These are phyloP conservation scores for Sander vitreus DNA, from an alignment of 2,113 vertebrate species.

Conservation along the genomic window DNA sequence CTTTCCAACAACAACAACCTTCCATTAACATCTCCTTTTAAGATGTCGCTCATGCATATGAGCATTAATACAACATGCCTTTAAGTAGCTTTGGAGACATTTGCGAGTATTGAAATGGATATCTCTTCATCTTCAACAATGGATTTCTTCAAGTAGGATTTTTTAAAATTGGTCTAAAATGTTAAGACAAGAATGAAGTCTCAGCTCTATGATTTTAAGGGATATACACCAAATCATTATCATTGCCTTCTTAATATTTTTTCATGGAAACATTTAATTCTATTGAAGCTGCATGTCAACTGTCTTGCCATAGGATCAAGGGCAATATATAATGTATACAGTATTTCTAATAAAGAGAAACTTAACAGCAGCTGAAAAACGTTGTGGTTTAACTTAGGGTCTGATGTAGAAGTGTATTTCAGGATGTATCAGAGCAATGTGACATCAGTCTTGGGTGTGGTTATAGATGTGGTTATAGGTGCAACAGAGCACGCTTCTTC, in stretches of 20 bases:
- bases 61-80: too few relatives aligned
- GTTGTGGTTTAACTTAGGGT: neutral
- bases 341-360: neutral
- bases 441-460: neutral
- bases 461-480: neutral
- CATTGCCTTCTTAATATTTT: neutral
- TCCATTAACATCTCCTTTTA: too few relatives aligned
- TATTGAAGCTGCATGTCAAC: neutral
- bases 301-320: neutral
- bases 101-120: too few relatives aligned
- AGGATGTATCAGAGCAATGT: neutral
- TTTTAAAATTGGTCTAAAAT: too few relatives aligned
- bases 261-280: neutral
- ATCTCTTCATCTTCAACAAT: neutral
- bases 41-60: too few relatives aligned
- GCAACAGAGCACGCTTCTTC: too few relatives aligned
- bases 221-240: neutral
- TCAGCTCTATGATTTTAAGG: neutral
- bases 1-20: neutral
- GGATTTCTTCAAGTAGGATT: neutral
- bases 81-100: too few relatives aligned
- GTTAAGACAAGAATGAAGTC: neutral
- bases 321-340: neutral
- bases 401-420: neutral
- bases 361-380: neutral